A percentile compares a stretch with the other conserved stretches of the same genome.
These are phyloP conservation scores for Selenia dentaria DNA, from an alignment of 2,888 invertebrate species.

Conservation along the genomic window DNA sequence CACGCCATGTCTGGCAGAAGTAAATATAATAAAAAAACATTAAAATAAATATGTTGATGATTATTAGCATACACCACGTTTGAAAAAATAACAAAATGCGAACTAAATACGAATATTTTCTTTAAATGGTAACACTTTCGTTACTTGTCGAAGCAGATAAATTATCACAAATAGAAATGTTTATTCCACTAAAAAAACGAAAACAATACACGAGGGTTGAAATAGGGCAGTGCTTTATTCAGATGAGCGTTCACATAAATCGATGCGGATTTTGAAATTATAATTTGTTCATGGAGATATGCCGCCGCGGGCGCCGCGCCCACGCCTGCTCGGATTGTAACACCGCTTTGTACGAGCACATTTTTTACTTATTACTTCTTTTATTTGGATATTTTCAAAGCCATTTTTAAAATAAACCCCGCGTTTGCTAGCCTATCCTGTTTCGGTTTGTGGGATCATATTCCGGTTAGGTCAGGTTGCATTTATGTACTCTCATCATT, in stretches of 20 bases:
- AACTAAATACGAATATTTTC: too few relatives aligned
- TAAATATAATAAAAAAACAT: too few relatives aligned
- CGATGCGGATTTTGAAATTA: conserved; percentile 82
- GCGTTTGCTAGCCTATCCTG: conserved; percentile 7
- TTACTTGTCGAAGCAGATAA: conserved; percentile 4
- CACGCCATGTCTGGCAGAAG: too few relatives aligned
- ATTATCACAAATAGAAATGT: conserved; percentile 19
- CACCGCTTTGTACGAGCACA: conserved; percentile 25
- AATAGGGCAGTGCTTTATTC: conserved; percentile 74
- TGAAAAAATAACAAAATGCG: too few relatives aligned
- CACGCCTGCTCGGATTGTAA: conserved; percentile 45
- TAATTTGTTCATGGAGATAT: conserved; percentile 79
- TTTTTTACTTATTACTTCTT: conserved; percentile 20
- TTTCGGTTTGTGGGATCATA: conserved; percentile 1
- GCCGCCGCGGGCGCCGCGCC: conserved; percentile 75
- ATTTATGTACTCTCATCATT: too few relatives aligned
- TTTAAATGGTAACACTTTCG: too few relatives aligned
- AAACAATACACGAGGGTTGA: conserved; percentile 57
- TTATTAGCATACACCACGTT: too few relatives aligned
- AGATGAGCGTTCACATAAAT: conserved; percentile 80
- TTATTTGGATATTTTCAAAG: conserved; percentile 12
- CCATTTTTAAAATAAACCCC: conserved; percentile 21
- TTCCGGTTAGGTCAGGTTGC: not conserved
- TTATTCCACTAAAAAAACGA: conserved; percentile 43
- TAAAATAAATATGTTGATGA: too few relatives aligned